Conservation (phyloP, 2,888 invertebrate species). For the Salpingus planirostris region DNA sequence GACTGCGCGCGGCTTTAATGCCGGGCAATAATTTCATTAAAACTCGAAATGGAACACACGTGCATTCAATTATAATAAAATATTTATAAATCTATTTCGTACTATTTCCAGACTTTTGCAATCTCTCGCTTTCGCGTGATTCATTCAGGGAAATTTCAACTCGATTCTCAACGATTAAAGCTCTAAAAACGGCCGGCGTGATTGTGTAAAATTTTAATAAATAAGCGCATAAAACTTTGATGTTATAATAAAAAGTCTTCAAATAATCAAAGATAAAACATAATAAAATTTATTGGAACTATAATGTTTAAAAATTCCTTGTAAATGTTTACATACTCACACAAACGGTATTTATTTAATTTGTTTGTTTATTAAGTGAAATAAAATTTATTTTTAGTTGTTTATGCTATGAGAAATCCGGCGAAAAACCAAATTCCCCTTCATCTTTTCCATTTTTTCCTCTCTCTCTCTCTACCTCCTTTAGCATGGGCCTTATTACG, state of each 20-base stretch:
- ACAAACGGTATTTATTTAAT: conserved; percentile 27
- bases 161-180: too few species aligned
- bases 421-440: too few species aligned
- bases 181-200: conserved; percentile 9
- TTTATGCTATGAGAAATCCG: too few species aligned
- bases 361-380: conserved; percentile 28
- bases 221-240: conserved; percentile 25
- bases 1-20: conserved; percentile 39
- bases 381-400: conserved; percentile 22
- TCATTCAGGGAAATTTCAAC: too few species aligned
- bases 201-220: conserved; percentile 18
- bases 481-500: too few species aligned
- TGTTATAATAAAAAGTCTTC: conserved; percentile 26
- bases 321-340: conserved; percentile 27
- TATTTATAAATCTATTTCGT: conserved; percentile 37
- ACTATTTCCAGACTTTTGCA: conserved; percentile 24
- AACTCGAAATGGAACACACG: conserved; percentile 39
- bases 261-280: conserved; percentile 28
- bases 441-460: neutral
- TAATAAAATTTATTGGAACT: conserved; percentile 28
- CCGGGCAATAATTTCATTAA: conserved; percentile 39
- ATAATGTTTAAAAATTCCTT: conserved; percentile 27
- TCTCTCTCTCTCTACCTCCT: too few species aligned
- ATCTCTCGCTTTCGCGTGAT: too few species aligned
- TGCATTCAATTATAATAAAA: conserved; percentile 39